Conservation (phyloP, 2,888 invertebrate genomes). For the Cremastinae sp. region DNA sequence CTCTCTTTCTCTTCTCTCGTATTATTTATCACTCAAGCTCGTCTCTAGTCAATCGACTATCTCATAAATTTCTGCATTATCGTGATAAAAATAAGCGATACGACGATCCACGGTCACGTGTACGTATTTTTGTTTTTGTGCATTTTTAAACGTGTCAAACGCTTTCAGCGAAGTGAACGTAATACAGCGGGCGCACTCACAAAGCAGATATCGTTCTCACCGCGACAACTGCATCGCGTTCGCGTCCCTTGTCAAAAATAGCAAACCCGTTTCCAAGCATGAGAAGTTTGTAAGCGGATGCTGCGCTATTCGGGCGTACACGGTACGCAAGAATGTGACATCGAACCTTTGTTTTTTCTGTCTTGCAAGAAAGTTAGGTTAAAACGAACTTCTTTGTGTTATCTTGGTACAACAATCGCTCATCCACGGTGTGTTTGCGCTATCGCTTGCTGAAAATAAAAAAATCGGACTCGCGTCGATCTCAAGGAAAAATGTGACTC, state of each 20-base stretch:
- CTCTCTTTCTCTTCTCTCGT: background rate
- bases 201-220: background rate
- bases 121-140: slow-evolving; percentile 4
- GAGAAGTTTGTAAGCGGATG: slow-evolving; percentile 14
- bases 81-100: too few species aligned
- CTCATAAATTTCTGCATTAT: background rate
- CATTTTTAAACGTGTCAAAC: background rate
- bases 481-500: too few species aligned
- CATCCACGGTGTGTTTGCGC: too few species aligned
- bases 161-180: slow-evolving; percentile 12
- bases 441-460: too few species aligned
- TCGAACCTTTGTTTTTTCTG: too few species aligned
- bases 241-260: slow-evolving; percentile 56
- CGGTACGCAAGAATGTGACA: background rate
- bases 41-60: background rate
- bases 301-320: slow-evolving; percentile 29
- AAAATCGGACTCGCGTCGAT: too few species aligned
- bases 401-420: too few species aligned
- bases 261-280: slow-evolving; percentile 47
- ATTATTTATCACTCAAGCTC: background rate
- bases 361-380: too few species aligned
- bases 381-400: too few species aligned
- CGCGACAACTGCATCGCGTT: slow-evolving; percentile 20
- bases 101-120: background rate
- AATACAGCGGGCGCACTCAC: slow-evolving; percentile 5